A percentile compares a stretch with the other conserved stretches of the same genome.
Evolutionary conservation across 2,113 vertebrate genomes (phyloP).

Genomic region (Phrynocephalus versicolor): DNA sequence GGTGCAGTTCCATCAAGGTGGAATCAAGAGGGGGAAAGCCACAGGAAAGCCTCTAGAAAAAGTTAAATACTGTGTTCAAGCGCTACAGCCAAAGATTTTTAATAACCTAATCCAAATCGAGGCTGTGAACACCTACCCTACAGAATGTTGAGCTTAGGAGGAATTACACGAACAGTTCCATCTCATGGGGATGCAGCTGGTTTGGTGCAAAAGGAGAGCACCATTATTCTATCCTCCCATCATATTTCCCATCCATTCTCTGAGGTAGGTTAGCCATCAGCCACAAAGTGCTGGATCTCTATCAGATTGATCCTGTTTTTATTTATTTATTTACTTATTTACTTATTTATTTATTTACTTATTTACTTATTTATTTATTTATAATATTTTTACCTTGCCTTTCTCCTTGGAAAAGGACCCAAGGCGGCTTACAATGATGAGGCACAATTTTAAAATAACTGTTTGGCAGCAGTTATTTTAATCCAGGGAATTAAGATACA

Average conservation of each 20-base stretch:
- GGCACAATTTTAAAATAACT: too few species aligned
- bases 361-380: too few species aligned
- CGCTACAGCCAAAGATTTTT: not conserved
- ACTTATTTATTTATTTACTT: too few species aligned
- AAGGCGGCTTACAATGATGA: too few species aligned
- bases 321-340: too few species aligned
- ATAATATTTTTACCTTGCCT: too few species aligned
- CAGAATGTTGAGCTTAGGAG: not conserved
- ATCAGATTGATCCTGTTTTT: not conserved
- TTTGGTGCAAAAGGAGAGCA: not conserved
- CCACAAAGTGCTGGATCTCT: too few species aligned
- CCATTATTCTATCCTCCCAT: not conserved
- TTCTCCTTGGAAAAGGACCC: too few species aligned
- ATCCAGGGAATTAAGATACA: not conserved
- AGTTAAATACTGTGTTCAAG: not conserved
- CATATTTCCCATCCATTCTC: not conserved
- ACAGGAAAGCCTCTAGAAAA: not conserved
- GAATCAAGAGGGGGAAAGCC: not conserved
- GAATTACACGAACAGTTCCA: not conserved
- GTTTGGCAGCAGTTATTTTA: too few species aligned
- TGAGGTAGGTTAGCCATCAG: not conserved
- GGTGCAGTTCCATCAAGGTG: not conserved
- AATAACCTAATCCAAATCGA: not conserved
- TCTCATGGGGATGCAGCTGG: not conserved
- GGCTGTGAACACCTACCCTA: not conserved